Evolutionary conservation across 2,797 vertebrate species (phyloP).

Genomic region (Petrocephalus schoutedeni): DNA sequence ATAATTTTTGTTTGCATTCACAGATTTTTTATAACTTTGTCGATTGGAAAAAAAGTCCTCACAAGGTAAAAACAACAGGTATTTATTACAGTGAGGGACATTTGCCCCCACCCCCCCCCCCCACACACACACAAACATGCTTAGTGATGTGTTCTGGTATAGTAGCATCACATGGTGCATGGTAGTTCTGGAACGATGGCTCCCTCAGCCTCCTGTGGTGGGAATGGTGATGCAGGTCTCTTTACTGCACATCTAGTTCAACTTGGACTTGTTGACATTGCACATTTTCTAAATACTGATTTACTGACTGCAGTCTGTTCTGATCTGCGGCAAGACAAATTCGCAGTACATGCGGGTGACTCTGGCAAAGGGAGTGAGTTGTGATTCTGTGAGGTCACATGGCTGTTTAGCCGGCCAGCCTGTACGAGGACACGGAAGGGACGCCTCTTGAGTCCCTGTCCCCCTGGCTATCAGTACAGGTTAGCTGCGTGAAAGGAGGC

Average conservation of each 20-base stretch:
- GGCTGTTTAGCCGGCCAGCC: not conserved
- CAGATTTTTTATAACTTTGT: not conserved
- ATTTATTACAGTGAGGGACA: not conserved
- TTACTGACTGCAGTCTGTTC: not conserved
- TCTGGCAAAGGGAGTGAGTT: not conserved
- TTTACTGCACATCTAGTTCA: not conserved
- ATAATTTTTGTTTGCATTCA: not conserved
- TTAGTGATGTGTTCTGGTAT: not conserved
- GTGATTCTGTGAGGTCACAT: not conserved
- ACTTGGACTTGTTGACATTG: not conserved
- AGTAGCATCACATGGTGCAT: not conserved
- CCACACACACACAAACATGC: not conserved
- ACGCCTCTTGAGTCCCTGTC: not conserved
- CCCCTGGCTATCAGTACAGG: constrained; percentile 20
- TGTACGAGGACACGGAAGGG: not conserved
- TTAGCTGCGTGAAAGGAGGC: constrained; percentile 18
- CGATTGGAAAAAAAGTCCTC: not conserved
- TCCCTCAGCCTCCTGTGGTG: constrained; percentile 41
- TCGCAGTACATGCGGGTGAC: not conserved
- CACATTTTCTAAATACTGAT: not conserved
- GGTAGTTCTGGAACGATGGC: constrained; percentile 38
- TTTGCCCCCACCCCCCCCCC: not conserved
- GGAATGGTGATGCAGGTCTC: constrained; percentile 50
- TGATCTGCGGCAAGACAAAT: not conserved
- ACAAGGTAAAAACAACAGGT: not conserved